Percentiles rank a stretch among this genome's conserved stretches.
These are phyloP conservation scores for Deroptyus accipitrinus DNA, from an alignment of 2,113 vertebrate species.

Conservation along the genomic window DNA sequence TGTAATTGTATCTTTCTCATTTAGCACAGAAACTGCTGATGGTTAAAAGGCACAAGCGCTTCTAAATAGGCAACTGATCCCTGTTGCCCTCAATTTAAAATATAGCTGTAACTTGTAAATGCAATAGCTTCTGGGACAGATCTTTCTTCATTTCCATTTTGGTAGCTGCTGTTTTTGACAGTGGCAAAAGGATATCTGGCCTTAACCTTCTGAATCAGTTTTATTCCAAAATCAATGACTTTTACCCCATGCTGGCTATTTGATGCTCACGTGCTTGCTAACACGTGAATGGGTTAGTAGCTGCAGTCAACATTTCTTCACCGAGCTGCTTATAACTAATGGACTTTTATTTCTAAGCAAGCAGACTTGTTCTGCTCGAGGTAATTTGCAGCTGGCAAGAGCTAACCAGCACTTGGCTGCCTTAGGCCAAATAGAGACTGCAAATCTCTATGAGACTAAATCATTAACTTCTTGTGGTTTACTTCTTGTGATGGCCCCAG, in stretches of 20 bases:
- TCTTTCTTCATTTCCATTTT: not conserved
- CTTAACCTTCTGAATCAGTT: slow-evolving; percentile 5
- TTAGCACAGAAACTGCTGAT: slow-evolving; percentile 12
- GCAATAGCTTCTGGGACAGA: not conserved
- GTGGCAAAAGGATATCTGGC: not conserved
- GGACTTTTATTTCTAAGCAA: not conserved
- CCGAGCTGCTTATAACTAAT: not conserved
- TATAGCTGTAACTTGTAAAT: not conserved
- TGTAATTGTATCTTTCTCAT: not conserved
- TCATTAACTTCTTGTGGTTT: not conserved
- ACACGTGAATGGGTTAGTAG: not conserved
- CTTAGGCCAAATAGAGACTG: not conserved
- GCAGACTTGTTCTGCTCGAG: not conserved
- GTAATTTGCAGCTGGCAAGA: not conserved
- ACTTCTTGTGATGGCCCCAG: accelerated
- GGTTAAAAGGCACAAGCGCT: not conserved
- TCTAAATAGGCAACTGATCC: not conserved
- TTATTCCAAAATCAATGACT: slow-evolving; percentile 11
- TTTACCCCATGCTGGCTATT: not conserved
- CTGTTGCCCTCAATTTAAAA: slow-evolving; percentile 42
- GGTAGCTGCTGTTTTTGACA: not conserved
- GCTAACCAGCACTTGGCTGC: not conserved
- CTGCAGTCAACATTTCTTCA: not conserved
- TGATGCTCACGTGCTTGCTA: not conserved
- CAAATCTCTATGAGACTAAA: not conserved